Evolutionary conservation across 2,113 vertebrate species (phyloP), one percentile per base, ranked within the genome.

Genomic region (Oryzias javanicus): DNA sequence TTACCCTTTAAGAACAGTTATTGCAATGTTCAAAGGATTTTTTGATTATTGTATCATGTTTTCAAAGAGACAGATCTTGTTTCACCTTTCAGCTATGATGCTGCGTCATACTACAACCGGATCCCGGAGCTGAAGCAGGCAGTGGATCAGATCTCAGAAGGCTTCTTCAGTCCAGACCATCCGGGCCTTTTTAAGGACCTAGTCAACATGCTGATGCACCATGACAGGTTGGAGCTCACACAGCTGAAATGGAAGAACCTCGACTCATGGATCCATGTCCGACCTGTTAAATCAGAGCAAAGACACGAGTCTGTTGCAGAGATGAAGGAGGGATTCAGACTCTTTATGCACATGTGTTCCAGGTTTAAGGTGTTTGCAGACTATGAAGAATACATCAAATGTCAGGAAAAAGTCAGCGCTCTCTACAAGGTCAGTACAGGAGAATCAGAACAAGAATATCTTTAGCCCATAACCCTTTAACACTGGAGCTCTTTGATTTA

Each of bases 321-420:
- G 42, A 5, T 3, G 14, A 5, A 44, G 4, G 4, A 44, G 14
- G 2, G n/a, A 8, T n/a, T 41, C n/a, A 1, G 2, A 19, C 6
- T 44, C n/a, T 56, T 8, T 60, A 0, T 25, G 4, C 56, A 3
- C 4, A 27, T 27, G 25, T 79, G 52, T 49, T 70, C 40, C 84
- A 96, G 95, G 81, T 97, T 96, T 82, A 97, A 97, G 74, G 95
- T 96, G 64, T 97, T 97, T 86, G 95, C 95, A 2, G 95, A 97
- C 85, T 97, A 95, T 20, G 94, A 96, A 72, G 93, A 90, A 7
- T 97, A 97, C 84, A 91, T 96, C 49, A 90, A 89, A 72, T 92
- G 92, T 75, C 95, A 97, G 66, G 94, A 97, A 5, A 90, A 86
- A 81, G 95, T 95, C 88, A 90, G 80, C n/a, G 79, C 81, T 0